Base-by-base conservation (phyloP, 2,888 invertebrate genomes). In the Pterostichus madidus region DNA sequence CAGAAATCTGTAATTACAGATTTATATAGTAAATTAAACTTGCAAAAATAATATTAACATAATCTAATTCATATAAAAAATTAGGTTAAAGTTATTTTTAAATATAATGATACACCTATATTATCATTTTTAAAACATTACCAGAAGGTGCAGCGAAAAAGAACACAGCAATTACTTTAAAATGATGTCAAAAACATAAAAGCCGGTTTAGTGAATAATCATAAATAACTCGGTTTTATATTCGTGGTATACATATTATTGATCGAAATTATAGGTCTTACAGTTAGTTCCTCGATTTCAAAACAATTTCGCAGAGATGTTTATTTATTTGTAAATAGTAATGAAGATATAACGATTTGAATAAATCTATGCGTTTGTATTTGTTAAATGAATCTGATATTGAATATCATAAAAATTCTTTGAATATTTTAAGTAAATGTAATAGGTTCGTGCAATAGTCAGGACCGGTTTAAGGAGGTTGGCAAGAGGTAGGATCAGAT, bases 271-370 rank as follows among this genome's bases (percentile, higher is more conserved):
- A 24, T 15, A 3, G 7, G 32, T 4, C 7, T 56, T 56, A 61
- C 61, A 61, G 61, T 61, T 61, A 61, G 24, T 61, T 56, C 56
- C 11, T 49, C 56, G 8, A 56, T 17, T 56, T 17, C 32, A 32
- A 61, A 61, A 61, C 17, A 56, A 56, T 56, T 56, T 56, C 56
- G 56, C 56, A 56, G 13, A 10, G 5, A 56, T 52, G 10, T 17
- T 56, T 56, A 56, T 56, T 7, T 56, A 1, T 56, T 56, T 5
- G n/a, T n/a, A 17, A 17, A 13, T 17, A 56, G 10, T 17, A 61
- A 32, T 31, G 31, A 61, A 61, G 61, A 32, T 61, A 24, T 24
- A 24, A 24, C 1, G 24, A 24, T 32, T 56, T 56, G 17, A 13
- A 56, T 49, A 11, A 24, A 49, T 49, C n/a, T 49, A 13, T 49